Evolutionary conservation across 2,888 invertebrate species (phyloP), one percentile per base, ranked within the genome.

Genomic region (Isotomurus palustris): DNA sequence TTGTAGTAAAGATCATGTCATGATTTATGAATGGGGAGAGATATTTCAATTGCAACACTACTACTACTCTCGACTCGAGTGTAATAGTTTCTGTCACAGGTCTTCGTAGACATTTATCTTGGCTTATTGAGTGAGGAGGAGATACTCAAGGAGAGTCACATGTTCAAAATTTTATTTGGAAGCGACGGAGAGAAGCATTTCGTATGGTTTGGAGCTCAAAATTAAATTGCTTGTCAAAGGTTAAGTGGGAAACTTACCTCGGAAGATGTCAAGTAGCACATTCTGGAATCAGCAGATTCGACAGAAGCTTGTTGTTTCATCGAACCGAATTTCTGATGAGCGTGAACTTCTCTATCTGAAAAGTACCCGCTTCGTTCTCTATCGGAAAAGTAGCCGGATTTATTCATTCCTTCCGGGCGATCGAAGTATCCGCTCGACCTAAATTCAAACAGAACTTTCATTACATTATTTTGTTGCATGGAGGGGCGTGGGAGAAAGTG

Each of bases 241-340:
- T n/a, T n/a, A n/a, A n/a, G n/a, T n/a, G n/a, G n/a, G n/a, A 4
- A n/a, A 83, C 91, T 85, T 81, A 93, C 92, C 91, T 93, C 93
- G 68, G 92, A 93, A 45, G 92, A 93, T 69, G 93, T 93, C 75
- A 93, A 82, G 79, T 93, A 93, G 79, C 92, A 92, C 72, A 92
- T 84, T 72, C 91, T 82, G 68, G 92, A 92, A 79, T 93, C 93
- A 10, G 92, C 91, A 79, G 92, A 92, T 76, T 93, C 92, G 66
- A 93, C 85, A 51, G 92, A 92, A 44, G 91, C 91, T 77, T 93
- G 93, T 77, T 92, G 91, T 71, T 91, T 89, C 75, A 92, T 90
- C 36, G 72, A 72, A 74, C 88, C 88, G 71, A 88, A 84, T 58
- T 84, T 79, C 24, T 65, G 66, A 57, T 64, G 66, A 48, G 58